phyloP scores from a whole-genome alignment of 2,797 vertebrate species.

The Arrhamphus sclerolepis region DNA sequence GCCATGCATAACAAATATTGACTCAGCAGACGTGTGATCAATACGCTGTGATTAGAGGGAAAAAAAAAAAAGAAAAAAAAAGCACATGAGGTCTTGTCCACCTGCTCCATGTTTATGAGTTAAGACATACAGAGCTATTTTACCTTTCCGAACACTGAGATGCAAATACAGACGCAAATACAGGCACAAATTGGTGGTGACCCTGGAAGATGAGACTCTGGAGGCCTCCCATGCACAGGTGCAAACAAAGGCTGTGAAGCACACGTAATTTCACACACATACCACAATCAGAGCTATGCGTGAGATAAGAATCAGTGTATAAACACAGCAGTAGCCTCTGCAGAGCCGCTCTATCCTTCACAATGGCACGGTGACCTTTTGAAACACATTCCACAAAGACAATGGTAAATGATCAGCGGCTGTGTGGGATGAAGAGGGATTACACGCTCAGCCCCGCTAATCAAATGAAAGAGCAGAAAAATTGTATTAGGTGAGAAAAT shows the following conservation, averaged over 20 bases:
- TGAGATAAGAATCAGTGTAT: constrained; percentile 38
- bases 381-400: constrained; percentile 46
- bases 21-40: constrained; percentile 52
- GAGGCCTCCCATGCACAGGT: constrained; percentile 40
- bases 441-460: constrained; percentile 70
- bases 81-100: constrained; percentile 28
- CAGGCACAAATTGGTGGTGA: constrained; percentile 6
- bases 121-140: constrained; percentile 21
- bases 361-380: constrained; percentile 65
- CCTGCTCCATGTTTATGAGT: constrained; percentile 15
- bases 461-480: constrained; percentile 77
- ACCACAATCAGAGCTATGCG: constrained; percentile 17
- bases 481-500: constrained; percentile 72
- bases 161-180: constrained; percentile 1
- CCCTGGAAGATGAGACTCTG: constrained; percentile 29
- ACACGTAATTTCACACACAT: constrained; percentile 16
- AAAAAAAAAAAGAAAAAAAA: constrained; percentile 56
- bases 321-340: constrained; percentile 36
- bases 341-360: constrained; percentile 55
- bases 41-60: constrained; percentile 63
- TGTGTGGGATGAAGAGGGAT: constrained; percentile 71
- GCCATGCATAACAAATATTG: constrained; percentile 66
- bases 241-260: constrained; percentile 54
- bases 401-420: constrained; percentile 51
- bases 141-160: constrained; percentile 5